Evolutionary conservation across 2,797 vertebrate genomes (phyloP).

Genomic region (Falco columbarius): DNA sequence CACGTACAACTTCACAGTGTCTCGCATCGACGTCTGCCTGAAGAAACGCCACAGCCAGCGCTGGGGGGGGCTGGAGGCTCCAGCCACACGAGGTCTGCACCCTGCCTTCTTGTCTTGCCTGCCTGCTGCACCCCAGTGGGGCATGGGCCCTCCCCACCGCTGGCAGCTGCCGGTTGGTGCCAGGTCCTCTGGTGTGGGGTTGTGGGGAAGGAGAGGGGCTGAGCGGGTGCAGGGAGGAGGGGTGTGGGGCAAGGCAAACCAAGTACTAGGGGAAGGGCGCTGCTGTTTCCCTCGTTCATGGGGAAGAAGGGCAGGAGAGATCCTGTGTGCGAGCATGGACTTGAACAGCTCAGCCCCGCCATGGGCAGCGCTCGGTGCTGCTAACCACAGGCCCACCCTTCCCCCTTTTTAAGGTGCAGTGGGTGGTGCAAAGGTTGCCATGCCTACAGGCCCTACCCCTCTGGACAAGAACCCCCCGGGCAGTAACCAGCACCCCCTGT

Average conservation of each 20-base stretch:
- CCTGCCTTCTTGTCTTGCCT: constrained; percentile 76
- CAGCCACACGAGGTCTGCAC: constrained; percentile 96
- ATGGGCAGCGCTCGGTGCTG: constrained; percentile 46
- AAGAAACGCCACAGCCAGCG: constrained; percentile 97
- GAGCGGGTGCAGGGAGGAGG: background rate
- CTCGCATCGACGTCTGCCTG: constrained; percentile 90
- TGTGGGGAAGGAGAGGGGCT: background rate
- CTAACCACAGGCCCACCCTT: constrained; percentile 89
- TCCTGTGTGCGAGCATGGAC: background rate
- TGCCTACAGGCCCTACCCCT: constrained; percentile 91
- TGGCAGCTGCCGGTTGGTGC: background rate
- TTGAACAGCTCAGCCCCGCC: rapidly evolving
- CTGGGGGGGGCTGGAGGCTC: constrained; percentile 95
- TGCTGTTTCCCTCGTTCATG: background rate
- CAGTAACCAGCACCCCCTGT: constrained; percentile 89
- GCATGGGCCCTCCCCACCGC: background rate
- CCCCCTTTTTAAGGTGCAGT: constrained; percentile 99
- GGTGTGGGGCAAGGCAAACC: background rate
- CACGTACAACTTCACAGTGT: constrained; percentile 90
- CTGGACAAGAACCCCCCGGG: constrained; percentile 91
- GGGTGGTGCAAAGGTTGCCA: constrained; percentile 98
- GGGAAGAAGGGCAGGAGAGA: background rate
- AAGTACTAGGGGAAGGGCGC: background rate
- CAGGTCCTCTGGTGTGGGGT: rapidly evolving
- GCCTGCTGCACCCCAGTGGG: background rate